These are phyloP conservation scores for Trichomalopsis sarcophagae DNA, from an alignment of 1,140 invertebrate genomes.

Conservation along the genomic window DNA sequence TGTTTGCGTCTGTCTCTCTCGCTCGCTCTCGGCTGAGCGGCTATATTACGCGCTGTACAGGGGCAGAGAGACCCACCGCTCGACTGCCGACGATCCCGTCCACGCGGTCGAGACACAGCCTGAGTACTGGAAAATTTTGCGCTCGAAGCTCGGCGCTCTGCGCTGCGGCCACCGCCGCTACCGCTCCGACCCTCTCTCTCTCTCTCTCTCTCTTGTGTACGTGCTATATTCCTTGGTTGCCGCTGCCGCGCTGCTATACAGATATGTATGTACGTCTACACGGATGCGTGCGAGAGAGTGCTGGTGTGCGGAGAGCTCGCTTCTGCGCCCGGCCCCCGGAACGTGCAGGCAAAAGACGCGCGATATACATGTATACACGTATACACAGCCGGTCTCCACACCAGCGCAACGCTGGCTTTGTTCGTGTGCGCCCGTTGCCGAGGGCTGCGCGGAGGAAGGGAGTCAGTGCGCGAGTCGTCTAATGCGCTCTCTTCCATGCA, in stretches of 20 bases:
- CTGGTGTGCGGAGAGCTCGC: neutral
- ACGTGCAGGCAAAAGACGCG: neutral
- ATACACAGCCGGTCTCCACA: no score
- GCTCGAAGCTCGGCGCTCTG: conserved; percentile 1
- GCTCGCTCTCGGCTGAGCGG: no score
- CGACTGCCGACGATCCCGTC: conserved; percentile 32
- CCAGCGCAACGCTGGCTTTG: neutral
- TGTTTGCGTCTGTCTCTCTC: no score
- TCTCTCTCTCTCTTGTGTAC: neutral
- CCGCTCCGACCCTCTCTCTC: neutral
- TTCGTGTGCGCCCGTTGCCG: neutral
- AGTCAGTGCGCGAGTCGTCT: no score
- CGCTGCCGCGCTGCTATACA: neutral
- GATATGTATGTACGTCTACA: neutral
- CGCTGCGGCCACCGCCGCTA: neutral
- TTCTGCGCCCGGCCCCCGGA: neutral
- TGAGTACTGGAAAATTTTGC: conserved; percentile 52
- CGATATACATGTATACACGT: neutral
- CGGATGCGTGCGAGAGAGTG: neutral
- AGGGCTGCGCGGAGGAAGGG: neutral
- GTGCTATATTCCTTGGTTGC: neutral
- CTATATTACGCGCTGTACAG: no score
- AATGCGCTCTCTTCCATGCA: neutral
- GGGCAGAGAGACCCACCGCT: neutral
- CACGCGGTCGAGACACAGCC: conserved; percentile 45